Evolutionary conservation across 2,888 invertebrate genomes (phyloP).

Genomic region (Agriopis marginaria): DNA sequence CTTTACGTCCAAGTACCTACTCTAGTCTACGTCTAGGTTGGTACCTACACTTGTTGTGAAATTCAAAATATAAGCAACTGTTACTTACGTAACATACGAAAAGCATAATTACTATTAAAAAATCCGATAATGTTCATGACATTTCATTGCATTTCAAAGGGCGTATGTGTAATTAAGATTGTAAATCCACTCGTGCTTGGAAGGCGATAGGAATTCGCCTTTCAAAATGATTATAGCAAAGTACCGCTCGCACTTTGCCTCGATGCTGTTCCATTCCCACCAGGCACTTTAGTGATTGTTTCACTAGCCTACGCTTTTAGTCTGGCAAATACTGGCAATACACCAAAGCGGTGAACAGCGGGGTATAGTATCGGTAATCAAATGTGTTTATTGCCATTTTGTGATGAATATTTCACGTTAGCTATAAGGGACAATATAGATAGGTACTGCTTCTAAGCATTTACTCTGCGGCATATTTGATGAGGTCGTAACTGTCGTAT

Average conservation of each 20-base stretch:
- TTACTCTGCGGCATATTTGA: conserved; percentile 10
- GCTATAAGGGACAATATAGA: conserved; percentile 13
- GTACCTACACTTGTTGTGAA: neutral
- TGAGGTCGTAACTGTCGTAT: neutral
- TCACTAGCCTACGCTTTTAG: conserved; percentile 44
- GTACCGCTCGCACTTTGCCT: conserved; percentile 40
- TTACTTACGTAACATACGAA: neutral
- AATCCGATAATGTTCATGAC: neutral
- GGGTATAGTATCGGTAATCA: conserved; percentile 37
- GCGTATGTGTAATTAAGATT: conserved; percentile 8
- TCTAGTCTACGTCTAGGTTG: neutral
- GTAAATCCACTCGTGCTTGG: conserved; percentile 14
- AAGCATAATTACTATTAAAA: neutral
- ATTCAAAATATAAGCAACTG: neutral
- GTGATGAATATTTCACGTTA: conserved; percentile 22
- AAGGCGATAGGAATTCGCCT: conserved; percentile 28
- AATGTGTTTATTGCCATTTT: conserved; percentile 31
- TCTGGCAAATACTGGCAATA: conserved; percentile 43
- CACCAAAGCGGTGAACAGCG: conserved; percentile 40
- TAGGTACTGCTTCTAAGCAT: neutral
- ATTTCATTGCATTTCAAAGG: neutral
- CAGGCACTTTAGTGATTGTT: conserved; percentile 44
- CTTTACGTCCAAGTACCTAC: too few species aligned
- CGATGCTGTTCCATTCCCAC: conserved; percentile 35
- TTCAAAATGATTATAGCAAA: conserved; percentile 46